These are phyloP conservation scores for Trichopoda pennipes DNA, from an alignment of 2,888 invertebrate species.

Conservation along the genomic window DNA sequence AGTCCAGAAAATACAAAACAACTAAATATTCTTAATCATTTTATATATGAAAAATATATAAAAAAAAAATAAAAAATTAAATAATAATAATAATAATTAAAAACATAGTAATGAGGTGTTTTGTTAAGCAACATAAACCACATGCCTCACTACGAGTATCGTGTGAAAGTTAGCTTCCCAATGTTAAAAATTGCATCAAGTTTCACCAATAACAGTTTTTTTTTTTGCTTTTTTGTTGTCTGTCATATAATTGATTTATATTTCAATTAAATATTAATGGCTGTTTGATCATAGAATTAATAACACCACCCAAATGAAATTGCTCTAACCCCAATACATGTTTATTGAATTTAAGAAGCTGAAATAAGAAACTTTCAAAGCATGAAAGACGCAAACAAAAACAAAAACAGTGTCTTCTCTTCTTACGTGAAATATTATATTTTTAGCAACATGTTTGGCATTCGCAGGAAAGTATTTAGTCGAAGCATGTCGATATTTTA, in stretches of 20 bases:
- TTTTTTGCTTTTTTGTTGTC: background rate
- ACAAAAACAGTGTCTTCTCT: slow-evolving; percentile 33
- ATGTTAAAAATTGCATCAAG: background rate
- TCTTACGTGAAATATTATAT: slow-evolving; percentile 33
- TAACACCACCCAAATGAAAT: slow-evolving; percentile 43
- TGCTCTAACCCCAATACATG: slow-evolving; percentile 61
- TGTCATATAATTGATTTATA: slow-evolving; percentile 44
- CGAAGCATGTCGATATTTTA: slow-evolving; percentile 39
- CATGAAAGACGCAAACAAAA: background rate
- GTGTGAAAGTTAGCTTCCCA: background rate
- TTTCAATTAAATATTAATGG: slow-evolving; percentile 42
- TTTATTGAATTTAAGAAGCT: slow-evolving; percentile 57
- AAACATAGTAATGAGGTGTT: too few species aligned
- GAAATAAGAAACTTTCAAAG: slow-evolving; percentile 15
- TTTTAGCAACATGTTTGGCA: slow-evolving; percentile 49
- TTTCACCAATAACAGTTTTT: background rate
- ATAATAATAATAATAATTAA: background rate
- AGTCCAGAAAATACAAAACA: background rate
- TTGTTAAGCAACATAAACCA: too few species aligned
- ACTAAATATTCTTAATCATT: background rate
- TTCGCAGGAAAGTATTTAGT: slow-evolving; percentile 19
- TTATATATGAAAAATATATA: too few species aligned
- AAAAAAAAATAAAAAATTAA: background rate
- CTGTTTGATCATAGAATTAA: slow-evolving; percentile 50
- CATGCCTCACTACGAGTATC: background rate